phyloP scores from a whole-genome alignment of 2,888 invertebrate genomes.

The Lepetodrilus schrolli region DNA sequence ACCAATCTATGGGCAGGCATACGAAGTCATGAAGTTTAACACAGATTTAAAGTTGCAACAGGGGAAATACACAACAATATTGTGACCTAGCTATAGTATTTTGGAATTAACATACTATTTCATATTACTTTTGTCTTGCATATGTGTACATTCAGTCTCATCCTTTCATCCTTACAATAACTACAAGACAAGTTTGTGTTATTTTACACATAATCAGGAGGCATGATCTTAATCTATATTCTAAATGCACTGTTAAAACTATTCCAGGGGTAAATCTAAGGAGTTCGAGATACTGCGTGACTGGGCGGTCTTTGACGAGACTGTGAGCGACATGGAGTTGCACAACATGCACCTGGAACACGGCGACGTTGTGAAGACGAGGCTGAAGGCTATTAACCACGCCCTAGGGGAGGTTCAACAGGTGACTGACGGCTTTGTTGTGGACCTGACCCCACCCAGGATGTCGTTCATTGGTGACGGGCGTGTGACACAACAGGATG shows the following conservation, averaged over 20 bases:
- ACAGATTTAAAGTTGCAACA: no score
- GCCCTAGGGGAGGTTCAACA: constrained; percentile 47
- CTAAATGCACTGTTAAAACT: no score
- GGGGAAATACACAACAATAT: no score
- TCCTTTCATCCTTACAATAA: no score
- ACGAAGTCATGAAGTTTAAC: no score
- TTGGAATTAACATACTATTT: no score
- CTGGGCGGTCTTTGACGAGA: constrained; percentile 44
- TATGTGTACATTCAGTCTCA: no score
- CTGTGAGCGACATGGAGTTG: constrained; percentile 46
- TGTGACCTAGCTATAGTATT: no score
- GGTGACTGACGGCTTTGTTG: constrained; percentile 48
- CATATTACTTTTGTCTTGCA: no score
- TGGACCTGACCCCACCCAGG: constrained; percentile 60
- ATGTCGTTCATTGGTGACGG: constrained; percentile 53
- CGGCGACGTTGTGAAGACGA: constrained; percentile 48
- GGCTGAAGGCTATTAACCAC: constrained; percentile 53
- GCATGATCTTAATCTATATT: no score
- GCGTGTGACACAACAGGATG: constrained; percentile 34
- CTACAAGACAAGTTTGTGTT: no score
- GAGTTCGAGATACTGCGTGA: constrained; percentile 42
- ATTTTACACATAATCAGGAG: no score
- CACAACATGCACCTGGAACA: constrained; percentile 59
- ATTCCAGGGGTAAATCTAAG: constrained; percentile 33
- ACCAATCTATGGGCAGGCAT: neutral